A percentile compares a stretch with the other conserved stretches of the same genome.
Evolutionary conservation across 2,888 invertebrate genomes (phyloP).

Genomic region (Rotaria magnacalcarata): DNA sequence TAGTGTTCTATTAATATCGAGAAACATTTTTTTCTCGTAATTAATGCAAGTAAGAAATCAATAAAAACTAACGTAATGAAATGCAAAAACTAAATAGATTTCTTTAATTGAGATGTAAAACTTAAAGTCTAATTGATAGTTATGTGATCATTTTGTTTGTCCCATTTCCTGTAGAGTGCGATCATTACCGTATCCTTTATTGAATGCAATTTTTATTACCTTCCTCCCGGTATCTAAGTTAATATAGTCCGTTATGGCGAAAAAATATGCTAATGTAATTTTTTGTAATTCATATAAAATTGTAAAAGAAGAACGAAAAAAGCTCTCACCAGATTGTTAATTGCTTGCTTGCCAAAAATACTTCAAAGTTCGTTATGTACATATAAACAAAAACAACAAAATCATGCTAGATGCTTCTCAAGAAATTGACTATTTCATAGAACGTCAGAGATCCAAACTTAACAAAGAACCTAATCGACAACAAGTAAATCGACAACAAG

Average conservation of each 20-base stretch:
- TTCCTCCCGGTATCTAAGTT: background rate
- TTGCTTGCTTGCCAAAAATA: background rate
- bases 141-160: background rate
- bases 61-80: too few relatives aligned
- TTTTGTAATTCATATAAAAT: background rate
- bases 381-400: background rate
- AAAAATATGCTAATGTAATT: background rate
- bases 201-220: background rate
- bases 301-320: too few relatives aligned
- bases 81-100: too few relatives aligned
- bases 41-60: too few relatives aligned
- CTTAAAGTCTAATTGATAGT: too few relatives aligned
- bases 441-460: background rate
- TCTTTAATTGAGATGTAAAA: too few relatives aligned
- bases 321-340: background rate
- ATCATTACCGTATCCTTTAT: background rate
- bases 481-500: background rate
- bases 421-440: background rate
- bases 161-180: background rate
- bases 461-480: background rate
- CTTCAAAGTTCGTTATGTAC: background rate
- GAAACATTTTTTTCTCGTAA: too few relatives aligned
- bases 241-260: background rate
- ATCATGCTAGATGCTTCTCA: background rate
- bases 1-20: too few relatives aligned